Evolutionary conservation across 1,140 invertebrate genomes (phyloP).

Genomic region (Riptortus pedestris): DNA sequence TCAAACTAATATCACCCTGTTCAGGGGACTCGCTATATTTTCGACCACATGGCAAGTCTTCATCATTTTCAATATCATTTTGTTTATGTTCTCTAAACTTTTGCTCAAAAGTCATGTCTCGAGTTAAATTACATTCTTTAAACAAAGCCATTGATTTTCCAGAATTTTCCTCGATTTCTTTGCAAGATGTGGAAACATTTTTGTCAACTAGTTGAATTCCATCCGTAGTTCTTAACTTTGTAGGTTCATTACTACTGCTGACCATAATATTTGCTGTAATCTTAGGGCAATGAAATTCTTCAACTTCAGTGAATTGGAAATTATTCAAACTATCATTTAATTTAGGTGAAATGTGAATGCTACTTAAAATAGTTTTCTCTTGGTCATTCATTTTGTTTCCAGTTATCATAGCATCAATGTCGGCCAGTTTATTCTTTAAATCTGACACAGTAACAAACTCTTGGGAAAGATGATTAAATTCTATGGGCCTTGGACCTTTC

Average conservation of each 20-base stretch:
- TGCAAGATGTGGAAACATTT: background rate
- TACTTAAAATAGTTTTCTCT: background rate
- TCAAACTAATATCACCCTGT: background rate
- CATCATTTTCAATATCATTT: background rate
- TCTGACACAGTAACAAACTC: background rate
- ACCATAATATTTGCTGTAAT: too few species aligned
- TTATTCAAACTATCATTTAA: background rate
- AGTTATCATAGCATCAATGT: background rate
- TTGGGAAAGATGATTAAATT: background rate
- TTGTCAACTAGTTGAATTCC: background rate
- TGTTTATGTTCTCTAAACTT: background rate
- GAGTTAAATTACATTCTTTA: background rate
- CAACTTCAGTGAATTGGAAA: slow-evolving; percentile 4
- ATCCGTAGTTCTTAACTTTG: background rate
- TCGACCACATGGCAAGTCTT: background rate
- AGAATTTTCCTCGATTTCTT: background rate
- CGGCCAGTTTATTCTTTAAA: background rate
- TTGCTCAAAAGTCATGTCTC: background rate
- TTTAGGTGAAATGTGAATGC: background rate
- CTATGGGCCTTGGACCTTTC: background rate
- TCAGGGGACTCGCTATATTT: background rate
- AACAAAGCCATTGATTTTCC: background rate
- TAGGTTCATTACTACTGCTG: too few species aligned
- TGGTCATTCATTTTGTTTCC: background rate
- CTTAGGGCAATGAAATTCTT: background rate